Percentiles rank a stretch among this genome's conserved stretches.
These are phyloP conservation scores for Synergus gifuensis DNA, from an alignment of 2,888 invertebrate species.

Conservation along the genomic window DNA sequence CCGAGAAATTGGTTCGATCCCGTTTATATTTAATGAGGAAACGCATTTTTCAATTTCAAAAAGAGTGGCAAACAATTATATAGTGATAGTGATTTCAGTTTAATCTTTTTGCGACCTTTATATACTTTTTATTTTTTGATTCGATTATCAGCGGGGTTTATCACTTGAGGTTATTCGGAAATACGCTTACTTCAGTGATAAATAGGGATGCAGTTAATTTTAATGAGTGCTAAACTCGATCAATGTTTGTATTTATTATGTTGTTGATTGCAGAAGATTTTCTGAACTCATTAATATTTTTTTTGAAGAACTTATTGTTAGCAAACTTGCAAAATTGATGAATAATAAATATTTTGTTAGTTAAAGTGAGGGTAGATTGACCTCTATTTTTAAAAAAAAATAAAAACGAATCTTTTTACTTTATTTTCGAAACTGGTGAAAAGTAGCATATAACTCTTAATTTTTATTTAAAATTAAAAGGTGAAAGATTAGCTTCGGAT, in stretches of 20 bases:
- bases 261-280: not conserved
- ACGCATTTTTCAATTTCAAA: not conserved
- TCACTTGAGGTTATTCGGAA: not conserved
- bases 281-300: not conserved
- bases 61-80: not conserved
- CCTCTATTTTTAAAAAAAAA: too few species aligned
- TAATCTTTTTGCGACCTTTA: not conserved
- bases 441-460: not conserved
- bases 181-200: not conserved
- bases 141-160: not conserved
- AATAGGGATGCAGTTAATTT: not conserved
- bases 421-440: too few species aligned
- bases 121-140: not conserved
- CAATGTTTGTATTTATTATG: not conserved
- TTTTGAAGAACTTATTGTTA: not conserved
- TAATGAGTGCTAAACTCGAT: not conserved
- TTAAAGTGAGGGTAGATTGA: not conserved
- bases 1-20: constrained; percentile 28
- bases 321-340: constrained; percentile 33
- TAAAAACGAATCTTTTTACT: not conserved
- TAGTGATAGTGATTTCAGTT: not conserved
- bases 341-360: constrained; percentile 25
- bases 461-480: not conserved
- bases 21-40: constrained; percentile 19
- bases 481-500: not conserved